Base-by-base conservation (phyloP, 2,888 invertebrate genomes). In the Harpagoxenus sublaevis region DNA sequence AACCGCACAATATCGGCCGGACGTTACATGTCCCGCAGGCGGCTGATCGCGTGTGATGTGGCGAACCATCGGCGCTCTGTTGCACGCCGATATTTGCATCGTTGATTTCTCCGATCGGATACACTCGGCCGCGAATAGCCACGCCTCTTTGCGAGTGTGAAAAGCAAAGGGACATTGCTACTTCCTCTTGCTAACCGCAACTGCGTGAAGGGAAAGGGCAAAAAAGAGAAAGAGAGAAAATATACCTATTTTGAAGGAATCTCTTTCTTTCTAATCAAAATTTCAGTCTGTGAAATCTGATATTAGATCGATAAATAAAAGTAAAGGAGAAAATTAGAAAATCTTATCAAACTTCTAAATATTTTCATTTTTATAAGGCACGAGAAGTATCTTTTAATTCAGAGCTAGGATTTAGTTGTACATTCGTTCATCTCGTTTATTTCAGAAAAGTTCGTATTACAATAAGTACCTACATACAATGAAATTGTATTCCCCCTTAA, bases 1-100 rank as follows among this genome's bases (percentile, higher is more conserved):
- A 92, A 93, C 93, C 93, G 89, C 92, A 91, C 92, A 93, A 93
- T 93, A 93, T 93, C 91, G 91, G 91, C 87, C 84, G 88, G 87
- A 89, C 84, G 84, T 83, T 89, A 90, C 86, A 89, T 83, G 85
- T 75, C 87, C 82, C 87, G 83, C 66, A 84, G 88, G 86, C 84
- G 90, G 87, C 87, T 86, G 89, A 87, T 88, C 88, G 89, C 91
- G 92, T 92, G 92, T 92, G 93, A 93, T 93, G 92, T 92, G 92
- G 92, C 89, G 62, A 89, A 86, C 89, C 86, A 87, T 86, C 89
- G 83, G 83, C 84, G 90, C 91, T 91, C 91, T 91, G 92, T 90
- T 89, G 78, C 87, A 74, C 88, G 85, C 87, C 89, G 89, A 90
- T 90, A 92, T 92, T 92, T 91, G 91, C 92, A 91, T 90, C 90